Percentiles rank a stretch among this genome's conserved stretches.
These are phyloP conservation scores for Sphaeridia pumilis DNA, from an alignment of 2,888 invertebrate genomes.

Conservation along the genomic window DNA sequence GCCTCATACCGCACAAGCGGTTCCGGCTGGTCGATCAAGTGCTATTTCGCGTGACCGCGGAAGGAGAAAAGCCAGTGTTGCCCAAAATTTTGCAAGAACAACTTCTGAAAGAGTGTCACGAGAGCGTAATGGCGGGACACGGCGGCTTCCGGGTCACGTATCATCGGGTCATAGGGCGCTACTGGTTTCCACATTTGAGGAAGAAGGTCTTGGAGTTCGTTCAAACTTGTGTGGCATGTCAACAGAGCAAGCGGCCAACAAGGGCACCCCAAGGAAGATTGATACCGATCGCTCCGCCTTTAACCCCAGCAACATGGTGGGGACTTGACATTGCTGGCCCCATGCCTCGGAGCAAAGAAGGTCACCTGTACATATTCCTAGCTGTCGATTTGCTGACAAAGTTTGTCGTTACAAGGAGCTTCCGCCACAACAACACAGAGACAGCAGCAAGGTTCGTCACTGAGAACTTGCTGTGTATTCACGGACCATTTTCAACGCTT, in stretches of 20 bases:
- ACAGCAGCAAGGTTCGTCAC: neutral
- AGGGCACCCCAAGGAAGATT: neutral
- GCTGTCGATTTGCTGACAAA: constrained; percentile 4
- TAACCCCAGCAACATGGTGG: neutral
- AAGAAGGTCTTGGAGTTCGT: neutral
- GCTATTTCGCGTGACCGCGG: neutral
- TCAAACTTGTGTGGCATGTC: neutral
- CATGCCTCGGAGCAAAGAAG: neutral
- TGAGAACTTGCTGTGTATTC: neutral
- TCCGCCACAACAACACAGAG: neutral
- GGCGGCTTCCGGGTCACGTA: constrained; percentile 1
- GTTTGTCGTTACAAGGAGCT: neutral
- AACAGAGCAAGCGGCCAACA: neutral
- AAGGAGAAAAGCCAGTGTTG: neutral
- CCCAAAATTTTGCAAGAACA: neutral
- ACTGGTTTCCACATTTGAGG: neutral
- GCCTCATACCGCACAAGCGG: neutral
- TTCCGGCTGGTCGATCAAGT: neutral
- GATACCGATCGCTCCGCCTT: neutral
- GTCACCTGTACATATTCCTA: constrained; percentile 4
- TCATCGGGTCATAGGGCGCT: neutral
- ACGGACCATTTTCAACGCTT: neutral
- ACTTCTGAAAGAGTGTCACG: constrained; percentile 3
- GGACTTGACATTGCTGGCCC: constrained; percentile 5
- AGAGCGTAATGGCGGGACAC: neutral